Evolutionary conservation across 2,888 invertebrate species (phyloP), one percentile per base, ranked within the genome.

Genomic region (Hydrotaea diabolus): DNA sequence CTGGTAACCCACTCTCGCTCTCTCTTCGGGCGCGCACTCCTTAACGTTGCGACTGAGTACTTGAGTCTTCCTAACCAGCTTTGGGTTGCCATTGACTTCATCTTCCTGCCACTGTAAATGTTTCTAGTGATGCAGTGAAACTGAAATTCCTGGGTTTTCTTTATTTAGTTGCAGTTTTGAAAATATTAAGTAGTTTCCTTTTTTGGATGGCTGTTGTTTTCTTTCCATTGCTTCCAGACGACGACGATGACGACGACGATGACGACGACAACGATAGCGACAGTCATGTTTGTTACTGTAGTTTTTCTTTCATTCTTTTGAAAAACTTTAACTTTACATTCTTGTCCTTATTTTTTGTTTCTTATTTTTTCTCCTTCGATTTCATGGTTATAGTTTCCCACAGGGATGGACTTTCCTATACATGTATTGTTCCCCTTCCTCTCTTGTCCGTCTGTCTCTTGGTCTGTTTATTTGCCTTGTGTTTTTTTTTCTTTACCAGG

Each of bases 1-100:
- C 82, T 85, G 76, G 72, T 84, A 21, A 8, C 46, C 75, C 36
- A 21, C 62, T 49, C 39, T 9, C 59, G 2, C 7, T 31, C 31
- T 7, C 3, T 31, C 31, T 31, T 31, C 7, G 31, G 3, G 2
- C 31, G 31, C 7, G 2, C 3, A 7, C 31, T 31, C 31, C 31
- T 31, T 31, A n/a, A n/a, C n/a, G n/a, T n/a, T n/a, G n/a, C n/a
- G n/a, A n/a, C 31, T 31, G 31, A 7, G 31, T 7, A 31, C 2
- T 2, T 31, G 31, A 7, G 7, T 31, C 31, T 31, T 31, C 31
- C 31, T 31, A 31, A 31, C 31, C 5, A 57, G 55, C 55, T 13
- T 57, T 57, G 2, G 11, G 19, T 57, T 23, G 17, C 17, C 21
- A 19, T 57, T 19, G 19, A 31, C 3, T 57, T 13, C 21, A 57